A percentile compares a stretch with the other conserved stretches of the same genome.
Evolutionary conservation across 2,888 invertebrate genomes (phyloP).

Genomic region (Tridacna gigas): DNA sequence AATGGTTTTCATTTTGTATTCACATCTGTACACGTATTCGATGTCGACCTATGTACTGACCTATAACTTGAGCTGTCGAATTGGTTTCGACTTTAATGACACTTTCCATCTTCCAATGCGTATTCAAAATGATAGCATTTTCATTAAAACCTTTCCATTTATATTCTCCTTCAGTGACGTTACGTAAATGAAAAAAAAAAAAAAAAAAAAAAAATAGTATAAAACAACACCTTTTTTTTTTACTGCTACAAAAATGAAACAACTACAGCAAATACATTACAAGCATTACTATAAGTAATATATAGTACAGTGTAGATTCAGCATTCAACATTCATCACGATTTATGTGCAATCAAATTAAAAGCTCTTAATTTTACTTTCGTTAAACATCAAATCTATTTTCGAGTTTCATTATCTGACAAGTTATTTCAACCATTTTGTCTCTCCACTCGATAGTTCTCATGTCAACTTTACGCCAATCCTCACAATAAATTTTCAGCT

Average conservation of each 20-base stretch:
- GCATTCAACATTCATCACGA: not conserved
- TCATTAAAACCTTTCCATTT: not conserved
- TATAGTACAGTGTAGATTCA: not conserved
- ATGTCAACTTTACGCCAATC: constrained; percentile 52
- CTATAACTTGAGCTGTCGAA: constrained; percentile 12
- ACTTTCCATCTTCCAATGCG: constrained; percentile 16
- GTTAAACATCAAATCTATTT: constrained; percentile 4
- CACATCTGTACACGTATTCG: not conserved
- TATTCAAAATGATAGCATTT: constrained; percentile 18
- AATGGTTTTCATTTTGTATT: not conserved
- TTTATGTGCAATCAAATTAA: not conserved
- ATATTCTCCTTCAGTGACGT: too few species aligned
- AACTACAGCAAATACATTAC: too few species aligned
- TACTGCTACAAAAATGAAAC: too few species aligned
- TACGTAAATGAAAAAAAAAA: not conserved
- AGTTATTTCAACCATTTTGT: constrained; percentile 39
- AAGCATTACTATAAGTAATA: too few species aligned
- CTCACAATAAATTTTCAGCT: constrained; percentile 38
- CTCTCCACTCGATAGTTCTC: constrained; percentile 42
- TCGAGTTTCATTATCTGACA: constrained; percentile 31
- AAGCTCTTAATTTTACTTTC: too few species aligned
- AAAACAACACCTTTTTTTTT: too few species aligned
- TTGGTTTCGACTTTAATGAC: constrained; percentile 14
- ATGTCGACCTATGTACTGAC: not conserved
- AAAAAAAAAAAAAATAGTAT: too few species aligned